A percentile compares a stretch with the other conserved stretches of the same genome.
These are phyloP conservation scores for Australoheros scitulus DNA, from an alignment of 2,113 vertebrate species.

Conservation along the genomic window DNA sequence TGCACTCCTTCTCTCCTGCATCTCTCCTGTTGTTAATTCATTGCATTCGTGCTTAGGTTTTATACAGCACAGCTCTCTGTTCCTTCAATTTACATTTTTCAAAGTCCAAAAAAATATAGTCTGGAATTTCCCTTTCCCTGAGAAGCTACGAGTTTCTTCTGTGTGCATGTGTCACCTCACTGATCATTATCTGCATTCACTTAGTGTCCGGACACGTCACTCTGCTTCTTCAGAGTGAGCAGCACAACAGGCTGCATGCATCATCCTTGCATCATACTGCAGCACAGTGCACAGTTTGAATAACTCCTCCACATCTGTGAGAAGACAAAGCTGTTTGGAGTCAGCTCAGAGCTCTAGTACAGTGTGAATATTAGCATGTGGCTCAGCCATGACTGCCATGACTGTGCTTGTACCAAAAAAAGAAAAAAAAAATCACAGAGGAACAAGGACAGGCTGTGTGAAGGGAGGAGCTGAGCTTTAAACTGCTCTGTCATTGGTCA, in stretches of 20 bases:
- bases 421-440: slow-evolving; percentile 54
- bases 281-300: slow-evolving; percentile 15
- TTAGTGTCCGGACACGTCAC: slow-evolving; percentile 50
- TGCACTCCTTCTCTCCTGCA: slow-evolving; percentile 38
- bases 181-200: slow-evolving; percentile 67
- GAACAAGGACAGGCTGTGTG: slow-evolving; percentile 62
- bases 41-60: neutral
- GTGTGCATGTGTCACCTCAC: slow-evolving; percentile 34
- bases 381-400: slow-evolving; percentile 74
- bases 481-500: slow-evolving; percentile 76
- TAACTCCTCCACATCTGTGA: slow-evolving; percentile 3
- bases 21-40: slow-evolving; percentile 41
- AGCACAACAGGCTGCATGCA: slow-evolving; percentile 42
- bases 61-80: neutral
- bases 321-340: slow-evolving; percentile 25
- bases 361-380: slow-evolving; percentile 71
- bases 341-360: slow-evolving; percentile 33
- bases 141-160: neutral
- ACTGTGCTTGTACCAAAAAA: slow-evolving; percentile 69
- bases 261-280: slow-evolving; percentile 49
- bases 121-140: slow-evolving; percentile 27
- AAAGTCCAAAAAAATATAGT: neutral
- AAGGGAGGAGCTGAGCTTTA: slow-evolving; percentile 71
- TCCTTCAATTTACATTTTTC: neutral
- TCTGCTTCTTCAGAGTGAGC: slow-evolving; percentile 22